A percentile compares a stretch with the other conserved stretches of the same genome.
phyloP scores from a whole-genome alignment of 1,140 invertebrate genomes.

The Theocolax elegans region DNA sequence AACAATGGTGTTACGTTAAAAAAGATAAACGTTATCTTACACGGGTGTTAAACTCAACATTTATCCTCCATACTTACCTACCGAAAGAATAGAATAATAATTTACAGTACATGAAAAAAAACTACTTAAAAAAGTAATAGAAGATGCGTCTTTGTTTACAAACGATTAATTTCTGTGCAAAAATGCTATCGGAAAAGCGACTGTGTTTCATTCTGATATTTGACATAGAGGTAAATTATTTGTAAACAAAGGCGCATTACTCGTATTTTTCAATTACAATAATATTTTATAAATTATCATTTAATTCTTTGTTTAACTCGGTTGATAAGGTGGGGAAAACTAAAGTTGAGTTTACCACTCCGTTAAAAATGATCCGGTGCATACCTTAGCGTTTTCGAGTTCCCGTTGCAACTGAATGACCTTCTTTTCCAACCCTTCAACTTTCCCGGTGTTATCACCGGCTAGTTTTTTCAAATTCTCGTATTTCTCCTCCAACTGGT shows the following conservation, averaged over 20 bases:
- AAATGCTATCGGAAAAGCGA: not conserved
- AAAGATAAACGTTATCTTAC: too few species aligned
- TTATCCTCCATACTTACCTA: not conserved
- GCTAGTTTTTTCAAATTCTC: constrained; percentile 50
- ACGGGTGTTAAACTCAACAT: not conserved
- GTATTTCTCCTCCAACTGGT: constrained; percentile 54
- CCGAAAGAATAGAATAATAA: not conserved
- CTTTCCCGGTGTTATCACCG: constrained; percentile 47
- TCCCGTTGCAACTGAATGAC: constrained; percentile 58
- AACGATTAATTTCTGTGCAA: not conserved
- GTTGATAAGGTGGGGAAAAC: not conserved
- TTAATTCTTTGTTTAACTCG: not conserved
- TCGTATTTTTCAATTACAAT: too few species aligned
- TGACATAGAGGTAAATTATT: too few species aligned
- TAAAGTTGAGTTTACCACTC: constrained; percentile 1
- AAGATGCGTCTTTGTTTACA: not conserved
- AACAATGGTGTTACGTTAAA: too few species aligned
- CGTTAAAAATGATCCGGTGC: not conserved
- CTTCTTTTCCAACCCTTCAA: constrained; percentile 58
- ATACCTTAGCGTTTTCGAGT: constrained; percentile 45
- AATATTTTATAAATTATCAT: too few species aligned
- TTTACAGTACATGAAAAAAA: not conserved
- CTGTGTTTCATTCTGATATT: too few species aligned
- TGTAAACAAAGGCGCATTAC: too few species aligned
- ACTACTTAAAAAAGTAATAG: not conserved